phyloP scores from a whole-genome alignment of 2,113 vertebrate species.

The Rafetus swinhoei region DNA sequence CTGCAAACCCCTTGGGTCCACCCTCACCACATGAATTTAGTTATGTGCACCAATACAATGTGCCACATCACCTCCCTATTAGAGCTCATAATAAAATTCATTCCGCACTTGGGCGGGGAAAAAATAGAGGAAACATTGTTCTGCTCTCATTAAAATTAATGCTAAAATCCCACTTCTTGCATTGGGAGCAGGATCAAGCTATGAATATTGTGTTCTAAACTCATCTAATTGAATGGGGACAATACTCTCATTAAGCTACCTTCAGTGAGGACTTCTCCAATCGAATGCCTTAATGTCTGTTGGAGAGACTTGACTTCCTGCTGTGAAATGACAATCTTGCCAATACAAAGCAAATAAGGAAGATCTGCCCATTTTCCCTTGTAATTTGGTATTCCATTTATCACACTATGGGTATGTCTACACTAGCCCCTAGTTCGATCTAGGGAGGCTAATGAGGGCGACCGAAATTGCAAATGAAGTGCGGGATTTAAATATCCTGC shows the following conservation, averaged over 20 bases:
- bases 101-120: no score
- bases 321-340: fast-evolving
- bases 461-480: no score
- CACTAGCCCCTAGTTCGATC: no score
- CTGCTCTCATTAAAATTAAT: background rate
- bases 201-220: fast-evolving
- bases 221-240: background rate
- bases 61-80: no score
- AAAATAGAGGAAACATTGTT: background rate
- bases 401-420: fast-evolving
- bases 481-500: no score
- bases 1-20: no score
- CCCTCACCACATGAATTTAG: no score
- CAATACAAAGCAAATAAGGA: fast-evolving
- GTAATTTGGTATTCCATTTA: background rate
- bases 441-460: no score
- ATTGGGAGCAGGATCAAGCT: background rate
- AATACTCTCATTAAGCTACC: background rate
- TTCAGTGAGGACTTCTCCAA: fast-evolving
- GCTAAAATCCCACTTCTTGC: background rate
- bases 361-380: background rate
- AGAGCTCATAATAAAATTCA: no score
- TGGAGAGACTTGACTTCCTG: background rate
- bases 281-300: fast-evolving
- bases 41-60: no score